These are phyloP conservation scores for Metaphire vulgaris DNA, from an alignment of 1,140 invertebrate species.

Conservation along the genomic window DNA sequence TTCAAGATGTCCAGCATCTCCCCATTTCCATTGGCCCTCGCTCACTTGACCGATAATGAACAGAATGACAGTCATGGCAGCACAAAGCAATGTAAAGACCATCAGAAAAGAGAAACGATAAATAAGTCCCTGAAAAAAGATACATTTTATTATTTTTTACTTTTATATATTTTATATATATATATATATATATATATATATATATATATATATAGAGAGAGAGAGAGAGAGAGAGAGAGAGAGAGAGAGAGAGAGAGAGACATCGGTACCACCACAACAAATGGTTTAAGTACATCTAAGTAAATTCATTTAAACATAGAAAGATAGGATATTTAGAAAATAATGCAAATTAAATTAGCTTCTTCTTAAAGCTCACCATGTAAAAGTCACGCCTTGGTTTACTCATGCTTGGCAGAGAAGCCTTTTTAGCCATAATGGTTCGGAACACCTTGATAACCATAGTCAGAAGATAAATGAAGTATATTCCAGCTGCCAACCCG, in stretches of 20 bases:
- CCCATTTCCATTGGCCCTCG: constrained; percentile 93
- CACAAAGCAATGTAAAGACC: constrained; percentile 86
- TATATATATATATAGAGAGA: too few species aligned
- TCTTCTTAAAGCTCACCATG: constrained; percentile 60
- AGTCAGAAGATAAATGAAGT: constrained; percentile 88
- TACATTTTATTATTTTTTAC: too few species aligned
- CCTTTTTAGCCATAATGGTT: constrained; percentile 84
- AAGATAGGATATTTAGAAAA: too few species aligned
- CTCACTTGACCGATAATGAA: constrained; percentile 87
- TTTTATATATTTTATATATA: too few species aligned
- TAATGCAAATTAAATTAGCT: too few species aligned
- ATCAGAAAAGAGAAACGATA: constrained; percentile 98
- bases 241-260: too few species aligned
- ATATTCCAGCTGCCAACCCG: constrained; percentile 77
- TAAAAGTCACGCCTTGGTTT: constrained; percentile 79
- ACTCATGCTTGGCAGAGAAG: constrained; percentile 80
- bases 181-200: too few species aligned
- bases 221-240: too few species aligned
- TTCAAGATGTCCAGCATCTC: constrained; percentile 73
- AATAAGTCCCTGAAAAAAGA: constrained; percentile 78
- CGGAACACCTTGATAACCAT: constrained; percentile 72
- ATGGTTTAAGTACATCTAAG: too few species aligned
- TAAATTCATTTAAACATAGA: too few species aligned
- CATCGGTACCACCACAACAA: too few species aligned
- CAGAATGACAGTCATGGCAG: constrained; percentile 84